A percentile compares a stretch with the other conserved stretches of the same genome.
These are phyloP conservation scores for Solenodon paradoxus DNA, from an alignment of 2,113 vertebrate genomes.

Conservation along the genomic window DNA sequence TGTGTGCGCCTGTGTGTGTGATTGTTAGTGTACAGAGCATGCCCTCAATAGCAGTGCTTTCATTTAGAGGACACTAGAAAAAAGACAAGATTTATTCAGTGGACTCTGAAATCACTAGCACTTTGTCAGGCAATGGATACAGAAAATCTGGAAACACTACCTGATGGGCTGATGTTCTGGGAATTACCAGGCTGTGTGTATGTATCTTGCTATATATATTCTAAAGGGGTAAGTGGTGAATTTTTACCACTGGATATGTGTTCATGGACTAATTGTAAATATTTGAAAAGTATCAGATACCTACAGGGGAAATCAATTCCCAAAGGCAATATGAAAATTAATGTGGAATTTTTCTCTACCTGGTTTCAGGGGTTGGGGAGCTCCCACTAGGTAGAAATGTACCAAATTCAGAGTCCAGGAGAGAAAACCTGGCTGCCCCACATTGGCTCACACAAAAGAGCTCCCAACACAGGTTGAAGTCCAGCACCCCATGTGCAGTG, in stretches of 20 bases:
- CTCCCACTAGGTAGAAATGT: background rate
- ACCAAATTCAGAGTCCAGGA: background rate
- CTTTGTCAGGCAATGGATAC: background rate
- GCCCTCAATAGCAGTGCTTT: background rate
- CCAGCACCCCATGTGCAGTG: background rate
- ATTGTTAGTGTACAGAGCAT: background rate
- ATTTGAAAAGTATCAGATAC: background rate
- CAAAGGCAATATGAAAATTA: background rate
- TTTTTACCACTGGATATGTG: background rate
- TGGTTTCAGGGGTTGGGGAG: background rate
- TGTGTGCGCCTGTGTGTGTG: no score
- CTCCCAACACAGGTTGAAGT: background rate
- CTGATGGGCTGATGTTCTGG: background rate
- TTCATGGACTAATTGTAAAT: background rate
- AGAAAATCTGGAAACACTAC: background rate
- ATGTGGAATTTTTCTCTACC: background rate
- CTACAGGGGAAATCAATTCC: background rate
- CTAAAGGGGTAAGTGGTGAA: background rate
- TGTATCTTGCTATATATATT: background rate
- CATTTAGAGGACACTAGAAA: background rate
- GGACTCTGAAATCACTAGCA: background rate
- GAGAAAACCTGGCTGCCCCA: background rate
- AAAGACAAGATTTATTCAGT: background rate
- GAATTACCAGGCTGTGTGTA: background rate
- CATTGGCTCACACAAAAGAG: background rate